Percentiles rank a stretch among this genome's conserved stretches.
Evolutionary conservation across 2,113 vertebrate genomes (phyloP).

Genomic region (Synodontis membranacea): DNA sequence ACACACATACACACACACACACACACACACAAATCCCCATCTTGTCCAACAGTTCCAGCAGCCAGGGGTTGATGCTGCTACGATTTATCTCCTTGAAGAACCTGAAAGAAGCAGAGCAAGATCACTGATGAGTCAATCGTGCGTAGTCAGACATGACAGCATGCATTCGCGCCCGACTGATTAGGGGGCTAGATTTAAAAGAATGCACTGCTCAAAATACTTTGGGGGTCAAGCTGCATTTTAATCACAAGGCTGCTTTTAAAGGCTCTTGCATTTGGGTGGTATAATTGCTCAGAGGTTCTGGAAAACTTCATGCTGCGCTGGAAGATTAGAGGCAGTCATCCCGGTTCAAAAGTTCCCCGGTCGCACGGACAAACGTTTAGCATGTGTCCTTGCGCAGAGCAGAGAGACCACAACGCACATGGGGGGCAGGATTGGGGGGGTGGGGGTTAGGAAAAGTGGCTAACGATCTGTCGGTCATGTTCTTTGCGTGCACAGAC

Average conservation of each 20-base stretch:
- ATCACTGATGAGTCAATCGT: not conserved
- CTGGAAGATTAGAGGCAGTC: slow-evolving; percentile 34
- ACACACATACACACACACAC: too few relatives aligned
- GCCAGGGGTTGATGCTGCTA: slow-evolving; percentile 70
- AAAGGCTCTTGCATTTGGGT: slow-evolving; percentile 34
- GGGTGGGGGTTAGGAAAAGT: not conserved
- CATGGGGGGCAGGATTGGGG: not conserved
- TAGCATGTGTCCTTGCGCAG: slow-evolving; percentile 27
- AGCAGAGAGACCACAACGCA: slow-evolving; percentile 33
- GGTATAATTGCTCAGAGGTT: slow-evolving; percentile 37
- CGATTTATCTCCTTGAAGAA: slow-evolving; percentile 93
- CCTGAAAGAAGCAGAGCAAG: slow-evolving; percentile 70
- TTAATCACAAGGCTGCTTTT: slow-evolving; percentile 22
- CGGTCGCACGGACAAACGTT: slow-evolving; percentile 42
- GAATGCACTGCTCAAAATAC: slow-evolving; percentile 7
- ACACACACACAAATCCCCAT: slow-evolving; percentile 46
- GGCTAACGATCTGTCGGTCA: slow-evolving; percentile 22
- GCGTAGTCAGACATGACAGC: slow-evolving; percentile 1
- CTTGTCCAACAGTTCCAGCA: slow-evolving; percentile 53
- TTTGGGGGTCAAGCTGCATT: slow-evolving; percentile 1
- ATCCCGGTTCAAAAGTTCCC: slow-evolving; percentile 30
- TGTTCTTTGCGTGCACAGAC: slow-evolving; percentile 28
- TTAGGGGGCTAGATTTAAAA: not conserved
- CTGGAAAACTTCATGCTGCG: slow-evolving; percentile 36
- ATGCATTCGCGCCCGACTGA: not conserved